Evolutionary conservation across 2,113 vertebrate species (phyloP).

Genomic region (Dryoscopus gambensis): DNA sequence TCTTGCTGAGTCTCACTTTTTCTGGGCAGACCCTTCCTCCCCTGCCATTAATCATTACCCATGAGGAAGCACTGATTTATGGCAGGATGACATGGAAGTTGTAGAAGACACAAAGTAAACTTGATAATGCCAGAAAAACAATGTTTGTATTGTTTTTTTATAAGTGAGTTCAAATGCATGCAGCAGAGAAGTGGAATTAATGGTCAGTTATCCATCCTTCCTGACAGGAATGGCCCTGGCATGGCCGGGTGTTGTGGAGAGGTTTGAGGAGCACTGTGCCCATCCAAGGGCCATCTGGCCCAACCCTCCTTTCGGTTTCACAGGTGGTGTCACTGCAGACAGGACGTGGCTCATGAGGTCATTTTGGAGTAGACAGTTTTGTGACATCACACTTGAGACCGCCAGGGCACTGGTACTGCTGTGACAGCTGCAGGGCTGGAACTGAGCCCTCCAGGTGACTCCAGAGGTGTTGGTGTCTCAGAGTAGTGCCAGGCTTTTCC

Average conservation of each 20-base stretch:
- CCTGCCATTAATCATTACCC: background rate
- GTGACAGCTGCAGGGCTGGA: background rate
- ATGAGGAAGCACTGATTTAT: background rate
- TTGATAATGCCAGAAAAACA: background rate
- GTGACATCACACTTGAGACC: background rate
- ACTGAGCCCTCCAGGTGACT: background rate
- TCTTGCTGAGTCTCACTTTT: background rate
- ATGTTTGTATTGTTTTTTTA: background rate
- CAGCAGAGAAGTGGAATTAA: background rate
- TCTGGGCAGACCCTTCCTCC: background rate
- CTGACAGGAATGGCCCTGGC: fast-evolving
- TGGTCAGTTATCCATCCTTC: too few relatives aligned
- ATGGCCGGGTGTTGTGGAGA: fast-evolving
- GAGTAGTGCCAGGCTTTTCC: too few relatives aligned
- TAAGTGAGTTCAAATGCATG: background rate
- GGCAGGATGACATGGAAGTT: background rate
- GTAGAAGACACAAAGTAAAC: background rate
- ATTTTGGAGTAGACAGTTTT: background rate
- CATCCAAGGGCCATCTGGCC: too few relatives aligned
- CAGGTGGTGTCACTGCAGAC: fast-evolving
- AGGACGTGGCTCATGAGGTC: background rate
- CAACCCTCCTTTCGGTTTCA: fast-evolving
- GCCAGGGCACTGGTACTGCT: fast-evolving
- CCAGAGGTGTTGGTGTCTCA: fast-evolving
- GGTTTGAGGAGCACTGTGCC: background rate